Base-by-base conservation (phyloP, 2,888 invertebrate genomes). In the Drosophila austrosaltans region DNA sequence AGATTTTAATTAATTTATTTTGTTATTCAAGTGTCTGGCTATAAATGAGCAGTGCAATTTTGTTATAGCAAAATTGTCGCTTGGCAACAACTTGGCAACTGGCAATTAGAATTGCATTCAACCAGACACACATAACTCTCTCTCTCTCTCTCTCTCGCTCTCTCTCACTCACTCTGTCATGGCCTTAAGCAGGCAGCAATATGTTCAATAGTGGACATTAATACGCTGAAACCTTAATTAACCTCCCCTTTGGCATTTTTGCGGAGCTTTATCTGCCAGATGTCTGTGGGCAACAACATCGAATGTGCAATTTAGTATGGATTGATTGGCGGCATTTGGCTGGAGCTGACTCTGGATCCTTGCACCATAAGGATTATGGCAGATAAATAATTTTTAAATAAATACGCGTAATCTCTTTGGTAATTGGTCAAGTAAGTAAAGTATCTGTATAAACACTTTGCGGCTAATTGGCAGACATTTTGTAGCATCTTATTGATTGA, bases 151-250 rank as follows among this genome's bases (percentile, higher is more conserved):
- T 16, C 16, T 16, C 16, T 16, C 16, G 0, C 16, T 16, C 16
- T 16, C 16, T 1, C 16, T 16, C 16, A 16, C 16, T 16, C 16
- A 16, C 16, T 16, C 22, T n/a, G 5, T 30, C 1, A 10, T 25
- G 10, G 48, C 25, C 48, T 48, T 25, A 48, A 48, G 48, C 48
- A 25, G 25, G 22, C 48, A 7, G 25, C 22, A 48, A 25, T 48
- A 8, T 16, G 25, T 48, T 25, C 48, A 48, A 10, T 6, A 48
- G 8, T 48, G 22, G 25, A 48, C 48, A 48, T 48, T 48, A 25
- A 48, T 48, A 25, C 48, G 25, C 22, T 48, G 48, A 48, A 25
- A 48, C 25, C 48, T 22, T 48, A 48, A 48, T 48, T 48, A 48
- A 48, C 48, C 16, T 16, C 25, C 25, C 48, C 48, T 25, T 25